These are phyloP conservation scores for Cathartes aura DNA, from an alignment of 2,113 vertebrate species.

Conservation along the genomic window DNA sequence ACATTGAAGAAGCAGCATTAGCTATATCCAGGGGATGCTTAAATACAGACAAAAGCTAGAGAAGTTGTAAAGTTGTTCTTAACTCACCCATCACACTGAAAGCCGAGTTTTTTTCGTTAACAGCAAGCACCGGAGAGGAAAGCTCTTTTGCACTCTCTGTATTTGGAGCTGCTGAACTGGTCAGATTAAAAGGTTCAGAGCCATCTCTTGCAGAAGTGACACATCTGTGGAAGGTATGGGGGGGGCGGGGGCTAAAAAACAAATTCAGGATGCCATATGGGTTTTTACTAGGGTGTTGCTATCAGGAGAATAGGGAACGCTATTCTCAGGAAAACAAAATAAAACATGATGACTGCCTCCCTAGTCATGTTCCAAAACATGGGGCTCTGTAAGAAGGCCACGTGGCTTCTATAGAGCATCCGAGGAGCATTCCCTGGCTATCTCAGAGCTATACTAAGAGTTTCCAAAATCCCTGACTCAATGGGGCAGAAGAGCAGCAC, in stretches of 20 bases:
- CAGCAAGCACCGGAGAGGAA: neutral
- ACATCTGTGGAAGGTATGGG: neutral
- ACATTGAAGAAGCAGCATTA: neutral
- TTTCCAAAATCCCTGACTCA: neutral
- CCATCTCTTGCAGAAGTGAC: neutral
- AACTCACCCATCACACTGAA: neutral
- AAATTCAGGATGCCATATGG: neutral
- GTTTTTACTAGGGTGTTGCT: neutral
- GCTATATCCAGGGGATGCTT: neutral
- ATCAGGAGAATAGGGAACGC: neutral
- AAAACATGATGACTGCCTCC: neutral
- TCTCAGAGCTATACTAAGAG: neutral
- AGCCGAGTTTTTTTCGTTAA: rapidly evolving
- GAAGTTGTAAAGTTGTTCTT: neutral
- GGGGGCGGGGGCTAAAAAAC: neutral
- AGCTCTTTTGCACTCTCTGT: rapidly evolving
- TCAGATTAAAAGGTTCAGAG: neutral
- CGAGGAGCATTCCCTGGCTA: neutral
- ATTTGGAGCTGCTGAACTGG: neutral
- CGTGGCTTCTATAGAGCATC: neutral
- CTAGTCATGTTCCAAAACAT: rapidly evolving
- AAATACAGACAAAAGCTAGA: neutral
- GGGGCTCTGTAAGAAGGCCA: rapidly evolving
- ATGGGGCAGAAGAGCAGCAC: neutral
- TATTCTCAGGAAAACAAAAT: neutral